Evolutionary conservation across 2,797 vertebrate genomes (phyloP).

Genomic region (Platyrinchus mystaceus): DNA sequence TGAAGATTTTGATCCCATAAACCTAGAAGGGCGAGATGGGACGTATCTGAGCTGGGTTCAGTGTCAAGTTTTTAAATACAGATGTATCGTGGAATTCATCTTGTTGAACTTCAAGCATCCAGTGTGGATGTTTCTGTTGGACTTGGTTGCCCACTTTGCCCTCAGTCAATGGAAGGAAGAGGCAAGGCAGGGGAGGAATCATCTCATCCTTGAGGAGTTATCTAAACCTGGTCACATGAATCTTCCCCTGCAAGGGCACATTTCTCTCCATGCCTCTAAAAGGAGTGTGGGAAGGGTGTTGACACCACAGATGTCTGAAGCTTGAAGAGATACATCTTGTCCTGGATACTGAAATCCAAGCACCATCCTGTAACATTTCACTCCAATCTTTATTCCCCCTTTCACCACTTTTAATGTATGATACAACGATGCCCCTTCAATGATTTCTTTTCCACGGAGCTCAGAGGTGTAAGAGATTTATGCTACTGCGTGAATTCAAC

Average conservation of each 20-base stretch:
- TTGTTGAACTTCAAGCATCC: background rate
- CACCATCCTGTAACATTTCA: background rate
- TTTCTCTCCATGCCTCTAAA: background rate
- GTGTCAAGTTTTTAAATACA: background rate
- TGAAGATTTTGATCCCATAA: background rate
- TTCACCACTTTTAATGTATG: background rate
- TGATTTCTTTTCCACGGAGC: background rate
- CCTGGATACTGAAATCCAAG: background rate
- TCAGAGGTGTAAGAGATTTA: conserved; percentile 26
- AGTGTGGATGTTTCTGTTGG: background rate
- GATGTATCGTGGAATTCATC: background rate
- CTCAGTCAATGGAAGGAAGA: background rate
- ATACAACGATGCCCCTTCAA: background rate
- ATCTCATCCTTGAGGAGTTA: background rate
- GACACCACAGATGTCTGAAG: conserved; percentile 6
- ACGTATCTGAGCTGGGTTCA: background rate
- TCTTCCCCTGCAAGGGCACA: background rate
- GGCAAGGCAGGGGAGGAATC: background rate
- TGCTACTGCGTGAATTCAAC: conserved; percentile 16
- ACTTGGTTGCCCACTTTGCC: background rate
- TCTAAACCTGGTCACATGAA: background rate
- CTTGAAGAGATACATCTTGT: background rate
- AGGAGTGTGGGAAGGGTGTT: conserved; percentile 5
- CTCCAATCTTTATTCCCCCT: background rate
- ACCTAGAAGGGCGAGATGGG: background rate